Evolutionary conservation across 2,888 invertebrate genomes (phyloP), one percentile per base, ranked within the genome.

Genomic region (Amphipoea oculea): DNA sequence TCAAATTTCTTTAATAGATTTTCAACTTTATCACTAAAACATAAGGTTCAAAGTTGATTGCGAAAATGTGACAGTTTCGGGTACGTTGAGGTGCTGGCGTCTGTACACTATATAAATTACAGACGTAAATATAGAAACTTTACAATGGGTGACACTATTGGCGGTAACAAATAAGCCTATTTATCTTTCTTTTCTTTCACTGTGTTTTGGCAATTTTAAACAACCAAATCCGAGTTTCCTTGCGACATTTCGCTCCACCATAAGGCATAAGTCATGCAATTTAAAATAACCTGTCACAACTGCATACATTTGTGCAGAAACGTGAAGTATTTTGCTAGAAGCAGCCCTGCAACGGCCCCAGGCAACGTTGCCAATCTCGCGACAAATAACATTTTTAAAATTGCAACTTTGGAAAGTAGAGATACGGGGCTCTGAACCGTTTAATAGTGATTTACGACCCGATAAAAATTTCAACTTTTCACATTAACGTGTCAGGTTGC

Each of bases 331-430:
- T 88, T 78, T 76, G 51, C 45, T 36, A 63, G 84, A 48, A 57
- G 74, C 83, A 87, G 71, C 86, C 89, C 82, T 80, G 79, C 48
- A 36, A 1, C 12, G 29, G 81, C 84, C 54, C 72, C 67, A 45
- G 68, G 78, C 86, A 65, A 57, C 67, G 82, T 77, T 83, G 84
- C 86, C 90, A 85, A 88, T 88, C 86, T 88, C 78, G 76, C 85
- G 81, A 86, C 90, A 90, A 87, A 89, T 89, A 90, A 90, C 87
- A 90, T 90, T 91, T 91, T 89, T 83, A 90, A 91, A 91, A 90
- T 89, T 85, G 88, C 88, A 88, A 88, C 86, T 86, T 90, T 85
- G 85, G 84, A 87, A 91, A 90, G 89, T 89, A 86, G 81, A 89
- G 89, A 90, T 90, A 91, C 88, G 85, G 57, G 65, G 83, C 84